Conservation (phyloP, 2,888 invertebrate species). For the Pardosa pseudoannulata region DNA sequence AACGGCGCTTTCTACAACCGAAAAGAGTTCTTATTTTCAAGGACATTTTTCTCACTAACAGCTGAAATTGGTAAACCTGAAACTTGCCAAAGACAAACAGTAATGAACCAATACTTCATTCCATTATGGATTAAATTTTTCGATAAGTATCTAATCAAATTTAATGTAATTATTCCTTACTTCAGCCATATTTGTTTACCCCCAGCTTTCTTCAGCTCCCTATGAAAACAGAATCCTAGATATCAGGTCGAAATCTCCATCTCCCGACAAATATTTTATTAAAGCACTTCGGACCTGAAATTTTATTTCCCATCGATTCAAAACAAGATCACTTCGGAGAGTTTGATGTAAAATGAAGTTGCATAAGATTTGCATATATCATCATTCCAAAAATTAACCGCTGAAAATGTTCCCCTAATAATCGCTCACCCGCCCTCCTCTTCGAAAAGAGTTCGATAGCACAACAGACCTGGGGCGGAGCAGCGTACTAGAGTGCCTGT, state of each 20-base stretch:
- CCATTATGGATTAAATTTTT: too few relatives aligned
- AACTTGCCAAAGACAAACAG: too few relatives aligned
- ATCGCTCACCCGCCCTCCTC: slow-evolving; percentile 15
- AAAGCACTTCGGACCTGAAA: neutral
- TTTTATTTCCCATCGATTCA: neutral
- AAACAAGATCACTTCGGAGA: neutral
- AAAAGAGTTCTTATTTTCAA: too few relatives aligned
- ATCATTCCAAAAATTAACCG: slow-evolving; percentile 4
- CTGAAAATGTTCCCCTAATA: slow-evolving; percentile 53
- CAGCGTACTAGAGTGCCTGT: slow-evolving; percentile 35
- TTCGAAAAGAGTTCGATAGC: slow-evolving; percentile 37
- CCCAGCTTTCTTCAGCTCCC: too few relatives aligned
- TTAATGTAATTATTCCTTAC: too few relatives aligned
- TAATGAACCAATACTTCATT: too few relatives aligned
- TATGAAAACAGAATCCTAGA: too few relatives aligned
- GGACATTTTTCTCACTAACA: too few relatives aligned
- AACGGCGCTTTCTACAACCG: too few relatives aligned
- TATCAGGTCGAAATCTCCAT: neutral
- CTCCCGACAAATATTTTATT: neutral
- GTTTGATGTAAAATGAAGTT: neutral
- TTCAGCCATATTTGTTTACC: too few relatives aligned
- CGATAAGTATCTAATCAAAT: too few relatives aligned
- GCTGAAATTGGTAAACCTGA: too few relatives aligned
- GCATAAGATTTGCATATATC: neutral
- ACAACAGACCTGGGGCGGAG: slow-evolving; percentile 44